Conservation (phyloP, 2,888 invertebrate genomes). For the Noctua fimbriata region DNA sequence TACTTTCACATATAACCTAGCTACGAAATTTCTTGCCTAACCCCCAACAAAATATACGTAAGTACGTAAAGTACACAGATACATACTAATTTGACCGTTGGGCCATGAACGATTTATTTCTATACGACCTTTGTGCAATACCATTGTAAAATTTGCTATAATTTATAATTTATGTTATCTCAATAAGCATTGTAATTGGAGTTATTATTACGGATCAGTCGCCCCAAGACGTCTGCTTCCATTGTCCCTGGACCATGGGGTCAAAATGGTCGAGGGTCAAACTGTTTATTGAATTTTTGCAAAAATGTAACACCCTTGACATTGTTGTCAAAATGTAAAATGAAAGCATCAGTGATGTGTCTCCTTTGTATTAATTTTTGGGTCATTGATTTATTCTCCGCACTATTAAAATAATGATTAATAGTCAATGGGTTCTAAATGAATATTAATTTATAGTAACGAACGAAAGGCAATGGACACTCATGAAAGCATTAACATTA, state of each 20-base stretch:
- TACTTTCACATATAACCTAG: background rate
- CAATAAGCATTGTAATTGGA: conserved; percentile 86
- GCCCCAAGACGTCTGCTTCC: conserved; percentile 82
- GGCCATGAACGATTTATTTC: conserved; percentile 67
- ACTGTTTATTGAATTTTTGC: conserved; percentile 82
- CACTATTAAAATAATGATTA: conserved; percentile 11
- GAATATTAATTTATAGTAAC: background rate
- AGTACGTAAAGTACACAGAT: conserved; percentile 24
- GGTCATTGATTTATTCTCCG: conserved; percentile 40
- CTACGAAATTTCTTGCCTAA: background rate
- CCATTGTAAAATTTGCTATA: conserved; percentile 69
- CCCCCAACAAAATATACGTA: background rate
- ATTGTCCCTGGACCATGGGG: conserved; percentile 81
- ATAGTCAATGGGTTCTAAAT: conserved; percentile 13
- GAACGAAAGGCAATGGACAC: background rate
- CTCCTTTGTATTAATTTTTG: conserved; percentile 50
- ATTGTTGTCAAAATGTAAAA: conserved; percentile 76
- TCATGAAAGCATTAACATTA: background rate
- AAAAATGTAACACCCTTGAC: conserved; percentile 80
- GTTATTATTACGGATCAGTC: conserved; percentile 87
- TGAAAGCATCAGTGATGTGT: conserved; percentile 59
- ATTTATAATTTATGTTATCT: conserved; percentile 89
- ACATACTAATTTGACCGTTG: conserved; percentile 61
- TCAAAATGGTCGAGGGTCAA: conserved; percentile 88
- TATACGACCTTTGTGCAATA: conserved; percentile 53